These are phyloP conservation scores for Myotis vivesi DNA, from an alignment of 2,797 vertebrate genomes.

Conservation along the genomic window DNA sequence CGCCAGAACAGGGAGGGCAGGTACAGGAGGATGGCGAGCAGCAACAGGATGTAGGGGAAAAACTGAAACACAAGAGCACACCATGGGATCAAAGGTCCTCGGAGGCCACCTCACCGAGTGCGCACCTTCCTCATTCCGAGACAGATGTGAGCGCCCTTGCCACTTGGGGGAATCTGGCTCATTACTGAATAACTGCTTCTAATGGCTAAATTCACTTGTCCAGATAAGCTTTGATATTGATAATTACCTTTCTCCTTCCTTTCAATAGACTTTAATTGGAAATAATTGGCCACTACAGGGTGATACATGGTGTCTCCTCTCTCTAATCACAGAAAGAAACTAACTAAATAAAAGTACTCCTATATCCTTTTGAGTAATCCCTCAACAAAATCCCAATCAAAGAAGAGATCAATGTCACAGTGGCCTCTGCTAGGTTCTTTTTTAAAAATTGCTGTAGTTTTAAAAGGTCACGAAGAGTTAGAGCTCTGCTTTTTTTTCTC, in stretches of 20 bases:
- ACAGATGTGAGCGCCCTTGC: not conserved
- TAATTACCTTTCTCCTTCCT: not conserved
- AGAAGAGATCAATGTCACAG: not conserved
- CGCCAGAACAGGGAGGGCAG: conserved; percentile 93
- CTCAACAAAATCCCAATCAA: not conserved
- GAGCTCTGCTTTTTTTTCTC: not conserved
- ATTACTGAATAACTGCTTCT: not conserved
- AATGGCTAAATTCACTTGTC: not conserved
- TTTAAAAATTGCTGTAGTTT: not conserved
- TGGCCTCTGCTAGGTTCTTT: not conserved
- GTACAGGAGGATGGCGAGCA: conserved; percentile 92
- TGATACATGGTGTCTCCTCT: not conserved
- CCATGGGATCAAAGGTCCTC: not conserved
- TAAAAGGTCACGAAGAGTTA: not conserved
- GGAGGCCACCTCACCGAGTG: rapidly evolving
- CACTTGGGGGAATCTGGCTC: not conserved
- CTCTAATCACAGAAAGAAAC: not conserved
- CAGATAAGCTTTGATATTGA: not conserved
- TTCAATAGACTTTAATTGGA: not conserved
- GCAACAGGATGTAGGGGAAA: conserved; percentile 95
- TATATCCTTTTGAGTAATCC: not conserved
- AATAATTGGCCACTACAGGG: not conserved
- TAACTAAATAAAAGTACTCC: not conserved
- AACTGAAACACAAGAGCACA: conserved; percentile 85
- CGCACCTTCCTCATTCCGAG: not conserved